These are phyloP conservation scores for Genyomyrus donnyi DNA, from an alignment of 2,113 vertebrate species.

Conservation along the genomic window DNA sequence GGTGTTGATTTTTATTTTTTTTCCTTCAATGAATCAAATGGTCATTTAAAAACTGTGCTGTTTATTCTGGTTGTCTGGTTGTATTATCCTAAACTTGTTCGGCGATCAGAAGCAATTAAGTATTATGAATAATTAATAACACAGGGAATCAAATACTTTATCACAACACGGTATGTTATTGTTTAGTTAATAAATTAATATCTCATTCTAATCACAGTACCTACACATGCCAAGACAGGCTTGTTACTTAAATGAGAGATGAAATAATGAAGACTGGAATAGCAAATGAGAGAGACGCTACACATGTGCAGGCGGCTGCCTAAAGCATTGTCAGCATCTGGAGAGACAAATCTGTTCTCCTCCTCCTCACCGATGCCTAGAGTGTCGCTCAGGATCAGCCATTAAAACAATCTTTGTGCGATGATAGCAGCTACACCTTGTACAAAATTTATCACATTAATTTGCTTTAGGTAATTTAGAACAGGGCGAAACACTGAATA, in stretches of 20 bases:
- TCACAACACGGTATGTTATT: not conserved
- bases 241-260: slow-evolving; percentile 21
- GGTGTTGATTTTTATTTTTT: not conserved
- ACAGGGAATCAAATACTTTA: not conserved
- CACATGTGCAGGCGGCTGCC: slow-evolving; percentile 25
- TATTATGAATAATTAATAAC: not conserved
- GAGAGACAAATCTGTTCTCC: slow-evolving; percentile 27
- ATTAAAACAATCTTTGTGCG: slow-evolving; percentile 9
- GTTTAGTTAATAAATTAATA: not conserved
- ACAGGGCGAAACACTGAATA: not conserved
- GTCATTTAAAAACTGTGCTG: not conserved
- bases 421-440: slow-evolving; percentile 6
- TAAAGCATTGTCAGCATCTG: slow-evolving; percentile 36
- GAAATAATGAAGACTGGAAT: slow-evolving; percentile 8
- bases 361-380: slow-evolving; percentile 28
- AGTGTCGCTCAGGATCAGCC: slow-evolving; percentile 14
- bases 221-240: not conserved
- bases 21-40: not conserved
- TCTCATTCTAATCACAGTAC: not conserved
- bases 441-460: not conserved
- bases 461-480: not conserved
- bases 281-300: not conserved
- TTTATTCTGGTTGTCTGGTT: not conserved
- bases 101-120: not conserved
- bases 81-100: not conserved